Evolutionary conservation across 2,888 invertebrate genomes (phyloP), one percentile per base, ranked within the genome.

Genomic region (Lucinisca nassula): DNA sequence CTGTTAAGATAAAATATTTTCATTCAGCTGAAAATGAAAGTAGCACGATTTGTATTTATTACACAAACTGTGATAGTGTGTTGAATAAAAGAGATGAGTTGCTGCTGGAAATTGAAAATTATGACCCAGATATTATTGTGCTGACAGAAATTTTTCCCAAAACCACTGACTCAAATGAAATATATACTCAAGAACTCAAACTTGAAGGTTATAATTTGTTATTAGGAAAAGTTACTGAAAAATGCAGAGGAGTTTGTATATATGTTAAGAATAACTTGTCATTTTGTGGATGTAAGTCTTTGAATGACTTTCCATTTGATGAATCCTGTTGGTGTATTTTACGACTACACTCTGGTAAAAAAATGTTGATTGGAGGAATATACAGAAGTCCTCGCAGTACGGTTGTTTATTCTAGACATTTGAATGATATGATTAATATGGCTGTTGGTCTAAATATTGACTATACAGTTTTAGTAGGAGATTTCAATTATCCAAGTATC

Each of bases 321-420:
- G 74, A 74, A 74, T 74, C 74, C 6, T 74, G 74, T 74, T 74
- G 74, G 74, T 74, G 74, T n/a, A 74, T 74, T 74, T 27, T 74
- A 40, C 12, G 49, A 24, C 30, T 40, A n/a, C 6, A 45, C 1
- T 21, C 12, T 74, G 1, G n/a, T 40, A 49, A 74, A 45, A 1
- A 74, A 30, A 24, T 74, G 30, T 45, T 74, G 30, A 40, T 74
- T 10, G 74, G 74, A 27, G 49, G 74, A 32, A 74, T 74, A 1
- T 74, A 74, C 21, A 40, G 74, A 45, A 74, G 74, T n/a, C 74
- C 74, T 24, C 3, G 14, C 12, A 74, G 74, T 49, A 49, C 24
- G 4, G 74, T 10, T 24, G 27, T 45, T 27, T 40, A 74, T 74
- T 45, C 45, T 30, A 49, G 45, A 30, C 40, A 49, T 45, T 49